Conservation (phyloP, 2,888 invertebrate species). For the Xylota segnis region DNA sequence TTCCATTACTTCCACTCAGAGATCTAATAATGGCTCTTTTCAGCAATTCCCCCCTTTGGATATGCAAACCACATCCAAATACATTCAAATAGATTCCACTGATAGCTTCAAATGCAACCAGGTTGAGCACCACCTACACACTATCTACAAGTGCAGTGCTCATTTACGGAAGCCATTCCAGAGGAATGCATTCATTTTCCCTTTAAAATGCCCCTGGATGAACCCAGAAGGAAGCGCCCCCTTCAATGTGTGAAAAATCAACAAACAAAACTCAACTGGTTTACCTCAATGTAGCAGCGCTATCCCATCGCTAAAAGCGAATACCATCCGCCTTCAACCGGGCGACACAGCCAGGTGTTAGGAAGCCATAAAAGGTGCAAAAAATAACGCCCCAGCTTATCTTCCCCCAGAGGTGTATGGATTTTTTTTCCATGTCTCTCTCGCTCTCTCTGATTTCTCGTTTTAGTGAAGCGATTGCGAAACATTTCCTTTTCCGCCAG, state of each 20-base stretch:
- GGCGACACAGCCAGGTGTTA: slow-evolving; percentile 50
- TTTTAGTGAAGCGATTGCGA: slow-evolving; percentile 68
- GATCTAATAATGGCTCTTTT: slow-evolving; percentile 9
- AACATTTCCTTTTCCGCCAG: slow-evolving; percentile 66
- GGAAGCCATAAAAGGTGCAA: slow-evolving; percentile 69
- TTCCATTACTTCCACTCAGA: slow-evolving; percentile 8
- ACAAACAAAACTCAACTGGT: slow-evolving; percentile 72
- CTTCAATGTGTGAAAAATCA: slow-evolving; percentile 65
- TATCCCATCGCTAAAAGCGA: slow-evolving; percentile 49
- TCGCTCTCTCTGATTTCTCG: slow-evolving; percentile 31
- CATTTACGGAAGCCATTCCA: slow-evolving; percentile 41
- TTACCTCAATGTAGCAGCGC: slow-evolving; percentile 53
- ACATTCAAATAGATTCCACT: not conserved
- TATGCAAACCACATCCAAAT: slow-evolving; percentile 34
- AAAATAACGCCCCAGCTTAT: slow-evolving; percentile 64
- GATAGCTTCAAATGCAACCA: not conserved
- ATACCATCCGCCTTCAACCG: slow-evolving; percentile 12
- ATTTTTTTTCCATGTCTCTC: slow-evolving; percentile 21
- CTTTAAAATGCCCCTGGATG: slow-evolving; percentile 27
- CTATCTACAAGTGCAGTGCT: slow-evolving; percentile 21
- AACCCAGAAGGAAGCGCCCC: slow-evolving; percentile 42
- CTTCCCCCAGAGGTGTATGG: slow-evolving; percentile 62
- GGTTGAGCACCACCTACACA: not conserved
- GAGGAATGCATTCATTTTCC: slow-evolving; percentile 53
- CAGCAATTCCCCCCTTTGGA: slow-evolving; percentile 11